Evolutionary conservation across 2,113 vertebrate species (phyloP).

Genomic region (Amphiprion percula): DNA sequence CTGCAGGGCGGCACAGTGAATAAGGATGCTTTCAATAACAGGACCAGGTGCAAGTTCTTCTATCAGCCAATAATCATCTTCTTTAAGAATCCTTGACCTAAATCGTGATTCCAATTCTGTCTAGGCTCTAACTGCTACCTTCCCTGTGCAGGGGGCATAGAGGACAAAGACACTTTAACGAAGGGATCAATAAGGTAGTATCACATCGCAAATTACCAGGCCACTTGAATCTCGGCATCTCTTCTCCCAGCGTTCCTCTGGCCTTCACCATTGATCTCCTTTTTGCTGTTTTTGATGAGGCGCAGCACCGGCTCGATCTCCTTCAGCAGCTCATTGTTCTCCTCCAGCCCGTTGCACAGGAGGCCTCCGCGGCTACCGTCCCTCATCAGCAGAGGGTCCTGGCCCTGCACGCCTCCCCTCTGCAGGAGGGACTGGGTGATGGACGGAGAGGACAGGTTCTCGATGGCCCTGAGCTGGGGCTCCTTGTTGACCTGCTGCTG

Average conservation of each 20-base stretch:
- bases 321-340: slow-evolving; percentile 90
- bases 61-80: slow-evolving; percentile 30
- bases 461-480: slow-evolving; percentile 80
- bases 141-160: slow-evolving; percentile 2
- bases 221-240: slow-evolving; percentile 93
- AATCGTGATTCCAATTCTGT: slow-evolving; percentile 31
- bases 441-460: slow-evolving; percentile 83
- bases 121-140: neutral
- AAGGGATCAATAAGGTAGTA: slow-evolving; percentile 40
- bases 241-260: slow-evolving; percentile 84
- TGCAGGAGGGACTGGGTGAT: slow-evolving; percentile 74
- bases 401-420: slow-evolving; percentile 67
- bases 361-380: slow-evolving; percentile 71
- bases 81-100: slow-evolving; percentile 32
- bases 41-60: slow-evolving; percentile 30
- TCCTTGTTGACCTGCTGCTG: slow-evolving; percentile 85
- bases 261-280: slow-evolving; percentile 83
- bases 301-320: slow-evolving; percentile 94
- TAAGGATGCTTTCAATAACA: slow-evolving; percentile 27
- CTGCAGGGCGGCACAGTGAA: slow-evolving; percentile 4
- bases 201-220: slow-evolving; percentile 87
- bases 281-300: slow-evolving; percentile 88
- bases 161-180: slow-evolving; percentile 40
- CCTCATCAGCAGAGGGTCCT: slow-evolving; percentile 74
- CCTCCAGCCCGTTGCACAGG: slow-evolving; percentile 86